Percentiles rank a stretch among this genome's conserved stretches.
These are phyloP conservation scores for Notarius quadriscutis DNA, from an alignment of 2,113 vertebrate genomes.

Conservation along the genomic window DNA sequence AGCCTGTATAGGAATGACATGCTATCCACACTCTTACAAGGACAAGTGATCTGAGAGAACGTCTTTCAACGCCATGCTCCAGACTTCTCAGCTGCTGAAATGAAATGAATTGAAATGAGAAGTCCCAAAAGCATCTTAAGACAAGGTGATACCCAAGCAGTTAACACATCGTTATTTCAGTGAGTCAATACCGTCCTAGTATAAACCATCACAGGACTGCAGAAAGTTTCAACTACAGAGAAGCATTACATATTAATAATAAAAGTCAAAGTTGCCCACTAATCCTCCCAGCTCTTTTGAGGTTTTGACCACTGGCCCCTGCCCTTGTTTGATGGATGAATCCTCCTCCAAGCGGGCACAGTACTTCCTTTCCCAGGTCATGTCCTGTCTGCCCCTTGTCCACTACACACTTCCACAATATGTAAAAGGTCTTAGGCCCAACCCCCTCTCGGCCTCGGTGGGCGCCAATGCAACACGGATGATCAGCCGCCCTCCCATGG, in stretches of 20 bases:
- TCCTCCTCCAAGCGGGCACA: conserved; percentile 64
- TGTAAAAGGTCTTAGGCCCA: conserved; percentile 69
- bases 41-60: background rate
- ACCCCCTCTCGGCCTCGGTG: conserved; percentile 19
- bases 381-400: conserved; percentile 76
- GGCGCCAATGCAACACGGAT: conserved; percentile 64
- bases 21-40: background rate
- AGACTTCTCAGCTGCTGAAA: background rate
- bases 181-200: background rate
- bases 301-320: conserved; percentile 60
- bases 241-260: conserved; percentile 39
- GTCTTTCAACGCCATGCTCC: background rate
- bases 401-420: conserved; percentile 77
- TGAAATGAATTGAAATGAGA: background rate
- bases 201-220: background rate
- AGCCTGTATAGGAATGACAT: background rate
- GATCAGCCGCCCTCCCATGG: conserved; percentile 65
- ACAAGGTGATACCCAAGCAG: background rate
- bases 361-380: conserved; percentile 73
- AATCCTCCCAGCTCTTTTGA: conserved; percentile 59
- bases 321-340: conserved; percentile 69
- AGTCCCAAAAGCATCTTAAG: background rate
- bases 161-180: background rate
- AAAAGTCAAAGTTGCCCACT: conserved; percentile 33
- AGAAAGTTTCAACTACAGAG: background rate